Percentiles rank a stretch among this genome's conserved stretches.
These are phyloP conservation scores for Mareca strepera DNA, from an alignment of 2,797 vertebrate species.

Conservation along the genomic window DNA sequence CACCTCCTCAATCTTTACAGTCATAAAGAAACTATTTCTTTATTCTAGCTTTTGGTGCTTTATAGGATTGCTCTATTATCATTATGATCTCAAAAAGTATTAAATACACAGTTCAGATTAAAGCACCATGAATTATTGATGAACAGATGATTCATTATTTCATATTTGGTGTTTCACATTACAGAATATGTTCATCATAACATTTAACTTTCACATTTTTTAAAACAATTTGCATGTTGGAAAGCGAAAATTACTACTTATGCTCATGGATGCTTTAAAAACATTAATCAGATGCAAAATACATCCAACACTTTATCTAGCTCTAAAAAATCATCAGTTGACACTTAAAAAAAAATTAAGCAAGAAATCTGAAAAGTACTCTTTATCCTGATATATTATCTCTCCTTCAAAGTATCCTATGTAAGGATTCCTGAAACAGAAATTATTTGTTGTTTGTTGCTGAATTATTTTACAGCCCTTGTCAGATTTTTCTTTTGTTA, in stretches of 20 bases:
- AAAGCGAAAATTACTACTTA: neutral
- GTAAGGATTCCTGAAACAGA: neutral
- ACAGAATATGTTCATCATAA: neutral
- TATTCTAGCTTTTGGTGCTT: neutral
- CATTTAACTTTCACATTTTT: neutral
- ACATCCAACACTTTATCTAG: neutral
- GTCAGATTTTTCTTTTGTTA: neutral
- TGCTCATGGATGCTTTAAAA: neutral
- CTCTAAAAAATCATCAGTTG: neutral
- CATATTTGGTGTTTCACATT: neutral
- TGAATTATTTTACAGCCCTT: neutral
- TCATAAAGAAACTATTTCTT: neutral
- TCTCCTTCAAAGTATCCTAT: neutral
- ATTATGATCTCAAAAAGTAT: neutral
- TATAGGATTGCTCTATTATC: neutral
- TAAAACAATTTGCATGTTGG: neutral
- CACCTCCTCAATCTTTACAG: neutral
- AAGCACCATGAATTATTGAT: neutral
- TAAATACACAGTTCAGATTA: neutral
- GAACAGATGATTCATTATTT: neutral
- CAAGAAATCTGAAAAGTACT: neutral
- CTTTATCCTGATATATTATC: neutral
- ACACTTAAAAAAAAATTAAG: neutral
- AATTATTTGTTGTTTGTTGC: neutral
- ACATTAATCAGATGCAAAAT: neutral